These are phyloP conservation scores for Cheumatopsyche charites DNA, from an alignment of 1,140 invertebrate genomes.

Conservation along the genomic window DNA sequence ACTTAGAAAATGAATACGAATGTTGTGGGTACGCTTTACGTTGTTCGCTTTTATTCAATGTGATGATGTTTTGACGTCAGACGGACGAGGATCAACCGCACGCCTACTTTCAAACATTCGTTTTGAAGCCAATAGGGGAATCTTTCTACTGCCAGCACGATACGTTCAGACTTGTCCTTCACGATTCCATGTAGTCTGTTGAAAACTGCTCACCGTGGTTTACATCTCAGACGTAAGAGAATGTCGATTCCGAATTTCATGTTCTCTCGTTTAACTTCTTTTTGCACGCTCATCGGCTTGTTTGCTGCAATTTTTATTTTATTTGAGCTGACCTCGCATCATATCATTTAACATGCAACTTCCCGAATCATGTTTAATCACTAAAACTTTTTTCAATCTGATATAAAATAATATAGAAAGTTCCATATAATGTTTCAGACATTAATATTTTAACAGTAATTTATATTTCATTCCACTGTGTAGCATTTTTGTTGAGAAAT, in stretches of 20 bases:
- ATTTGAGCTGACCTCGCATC: not conserved
- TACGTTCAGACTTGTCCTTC: conserved; percentile 86
- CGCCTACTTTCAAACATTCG: conserved; percentile 90
- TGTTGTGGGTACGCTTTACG: no score
- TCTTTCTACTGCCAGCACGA: conserved; percentile 92
- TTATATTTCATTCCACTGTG: no score
- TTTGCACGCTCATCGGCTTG: not conserved
- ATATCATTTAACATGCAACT: not conserved
- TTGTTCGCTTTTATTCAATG: conserved; percentile 4
- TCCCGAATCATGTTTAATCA: no score
- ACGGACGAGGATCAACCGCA: conserved; percentile 92
- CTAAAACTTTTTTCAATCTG: no score
- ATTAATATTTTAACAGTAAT: no score
- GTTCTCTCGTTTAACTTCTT: not conserved
- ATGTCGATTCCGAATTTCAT: not conserved
- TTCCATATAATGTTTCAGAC: no score
- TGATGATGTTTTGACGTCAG: conserved; percentile 62
- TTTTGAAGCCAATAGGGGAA: conserved; percentile 83
- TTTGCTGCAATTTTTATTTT: not conserved
- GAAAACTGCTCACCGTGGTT: not conserved
- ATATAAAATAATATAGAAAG: no score
- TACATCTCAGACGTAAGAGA: conserved; percentile 19
- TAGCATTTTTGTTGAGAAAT: no score
- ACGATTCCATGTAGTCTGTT: conserved; percentile 67
- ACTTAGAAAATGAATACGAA: no score